Evolutionary conservation across 2,113 vertebrate species (phyloP).

Genomic region (Tetrao urogallus): DNA sequence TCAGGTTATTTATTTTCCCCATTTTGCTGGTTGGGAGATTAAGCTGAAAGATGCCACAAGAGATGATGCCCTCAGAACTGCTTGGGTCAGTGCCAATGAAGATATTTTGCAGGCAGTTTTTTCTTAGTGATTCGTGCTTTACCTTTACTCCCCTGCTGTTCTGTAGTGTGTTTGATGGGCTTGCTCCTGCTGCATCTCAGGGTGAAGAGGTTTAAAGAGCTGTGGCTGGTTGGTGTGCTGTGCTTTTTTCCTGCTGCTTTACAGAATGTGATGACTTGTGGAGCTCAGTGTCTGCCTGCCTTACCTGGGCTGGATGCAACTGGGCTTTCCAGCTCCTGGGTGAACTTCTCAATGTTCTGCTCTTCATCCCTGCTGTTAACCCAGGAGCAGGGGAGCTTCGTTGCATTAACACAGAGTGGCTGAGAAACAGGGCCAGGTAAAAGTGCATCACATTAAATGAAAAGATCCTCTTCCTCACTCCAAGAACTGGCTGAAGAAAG

Average conservation of each 20-base stretch:
- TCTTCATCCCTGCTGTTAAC: neutral
- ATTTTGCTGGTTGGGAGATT: neutral
- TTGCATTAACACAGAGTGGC: neutral
- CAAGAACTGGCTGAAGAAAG: neutral
- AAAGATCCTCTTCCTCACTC: too few species aligned
- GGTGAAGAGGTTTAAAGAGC: constrained; percentile 21
- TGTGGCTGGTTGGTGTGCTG: neutral
- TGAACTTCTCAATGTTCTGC: neutral
- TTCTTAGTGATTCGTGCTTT: neutral
- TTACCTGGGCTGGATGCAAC: neutral
- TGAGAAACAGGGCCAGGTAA: neutral
- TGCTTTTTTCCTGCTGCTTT: neutral
- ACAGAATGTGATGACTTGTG: neutral
- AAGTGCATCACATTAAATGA: neutral
- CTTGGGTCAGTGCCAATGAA: neutral
- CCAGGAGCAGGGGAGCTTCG: neutral
- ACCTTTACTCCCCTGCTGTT: neutral
- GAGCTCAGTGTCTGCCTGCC: neutral
- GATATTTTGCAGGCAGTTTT: neutral
- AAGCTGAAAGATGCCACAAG: neutral
- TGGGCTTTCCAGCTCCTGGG: neutral
- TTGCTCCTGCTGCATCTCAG: neutral
- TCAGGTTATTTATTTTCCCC: neutral
- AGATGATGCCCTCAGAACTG: neutral
- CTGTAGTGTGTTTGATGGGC: neutral